Evolutionary conservation across 2,797 vertebrate genomes (phyloP).

Genomic region (Acanthurus leucopareius): DNA sequence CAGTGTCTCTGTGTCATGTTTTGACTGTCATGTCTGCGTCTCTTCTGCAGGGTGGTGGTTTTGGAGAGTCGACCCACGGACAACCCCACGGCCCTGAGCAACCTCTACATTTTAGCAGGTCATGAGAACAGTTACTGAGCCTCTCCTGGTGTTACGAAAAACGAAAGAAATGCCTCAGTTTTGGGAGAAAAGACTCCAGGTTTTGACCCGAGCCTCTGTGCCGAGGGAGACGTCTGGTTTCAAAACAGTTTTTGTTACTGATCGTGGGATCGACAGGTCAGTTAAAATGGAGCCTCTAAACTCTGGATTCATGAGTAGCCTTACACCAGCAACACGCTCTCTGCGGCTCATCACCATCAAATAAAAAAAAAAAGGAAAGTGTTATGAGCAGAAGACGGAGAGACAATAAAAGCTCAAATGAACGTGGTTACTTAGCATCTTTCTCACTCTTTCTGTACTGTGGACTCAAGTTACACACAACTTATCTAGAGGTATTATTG

Average conservation of each 20-base stretch:
- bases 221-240: conserved; percentile 28
- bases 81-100: conserved; percentile 95
- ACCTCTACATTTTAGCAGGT: conserved; percentile 98
- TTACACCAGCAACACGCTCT: conserved; percentile 60
- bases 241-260: conserved; percentile 44
- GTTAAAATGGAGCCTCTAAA: conserved; percentile 31
- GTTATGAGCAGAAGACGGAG: conserved; percentile 26
- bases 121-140: conserved; percentile 98
- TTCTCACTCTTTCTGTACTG: conserved; percentile 47
- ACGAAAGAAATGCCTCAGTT: background rate
- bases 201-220: background rate
- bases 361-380: conserved; percentile 8
- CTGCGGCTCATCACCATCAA: conserved; percentile 15
- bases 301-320: conserved; percentile 53
- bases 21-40: conserved; percentile 25
- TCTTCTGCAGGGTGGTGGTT: conserved; percentile 93
- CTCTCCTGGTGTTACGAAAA: background rate
- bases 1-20: background rate
- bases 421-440: conserved; percentile 73
- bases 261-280: conserved; percentile 42
- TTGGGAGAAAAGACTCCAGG: conserved; percentile 53
- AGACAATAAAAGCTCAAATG: conserved; percentile 67
- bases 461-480: conserved; percentile 55
- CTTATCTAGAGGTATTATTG: conserved; percentile 62
- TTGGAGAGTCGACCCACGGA: conserved; percentile 97